phyloP scores from a whole-genome alignment of 2,797 vertebrate genomes.

The Argyrosomus regius region DNA sequence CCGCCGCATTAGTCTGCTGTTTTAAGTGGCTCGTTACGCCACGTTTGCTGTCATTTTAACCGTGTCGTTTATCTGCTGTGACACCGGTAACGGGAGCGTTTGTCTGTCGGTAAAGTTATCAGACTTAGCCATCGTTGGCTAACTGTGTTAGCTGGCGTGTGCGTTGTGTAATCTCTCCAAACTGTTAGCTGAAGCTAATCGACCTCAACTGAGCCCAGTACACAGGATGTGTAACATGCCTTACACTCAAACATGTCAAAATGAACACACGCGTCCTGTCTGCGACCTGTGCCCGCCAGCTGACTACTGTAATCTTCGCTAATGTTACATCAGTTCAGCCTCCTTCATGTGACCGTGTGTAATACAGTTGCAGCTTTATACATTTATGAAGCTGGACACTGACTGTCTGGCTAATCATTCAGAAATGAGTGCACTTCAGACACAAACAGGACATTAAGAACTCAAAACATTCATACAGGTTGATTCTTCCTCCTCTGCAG shows the following conservation, averaged over 20 bases:
- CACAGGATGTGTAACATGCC: fast-evolving
- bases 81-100: fast-evolving
- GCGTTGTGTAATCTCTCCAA: conserved; percentile 16
- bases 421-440: neutral
- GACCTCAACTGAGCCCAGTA: neutral
- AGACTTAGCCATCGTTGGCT: conserved; percentile 32
- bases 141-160: conserved; percentile 16
- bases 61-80: fast-evolving
- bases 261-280: too few relatives aligned
- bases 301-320: neutral
- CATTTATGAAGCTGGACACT: too few relatives aligned
- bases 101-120: neutral
- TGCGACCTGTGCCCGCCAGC: too few relatives aligned
- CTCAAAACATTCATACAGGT: neutral
- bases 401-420: too few relatives aligned
- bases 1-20: fast-evolving
- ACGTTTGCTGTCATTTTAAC: neutral
- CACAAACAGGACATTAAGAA: neutral
- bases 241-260: neutral
- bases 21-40: too few relatives aligned
- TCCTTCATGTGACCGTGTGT: neutral
- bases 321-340: conserved; percentile 12
- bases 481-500: neutral
- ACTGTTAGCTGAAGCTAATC: neutral
- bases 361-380: neutral